Evolutionary conservation across 2,888 invertebrate species (phyloP).

Genomic region (Limulus polyphemus): DNA sequence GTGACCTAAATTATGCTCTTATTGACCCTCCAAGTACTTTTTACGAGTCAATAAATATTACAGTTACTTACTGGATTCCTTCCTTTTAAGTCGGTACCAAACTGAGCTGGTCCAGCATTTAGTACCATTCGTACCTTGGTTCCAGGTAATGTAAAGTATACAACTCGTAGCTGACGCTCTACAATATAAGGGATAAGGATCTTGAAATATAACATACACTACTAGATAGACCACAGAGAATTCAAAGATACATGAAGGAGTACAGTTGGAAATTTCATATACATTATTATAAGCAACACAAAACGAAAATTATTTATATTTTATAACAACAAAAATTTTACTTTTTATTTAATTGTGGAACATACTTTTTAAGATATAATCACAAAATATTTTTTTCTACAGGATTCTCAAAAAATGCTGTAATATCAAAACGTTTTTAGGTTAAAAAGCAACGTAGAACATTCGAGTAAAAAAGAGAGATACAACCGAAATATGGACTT

Average conservation of each 20-base stretch:
- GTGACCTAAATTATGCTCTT: too few relatives aligned
- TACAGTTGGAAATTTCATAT: too few relatives aligned
- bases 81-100: slow-evolving; percentile 60
- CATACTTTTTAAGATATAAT: too few relatives aligned
- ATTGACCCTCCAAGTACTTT: too few relatives aligned
- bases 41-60: background rate
- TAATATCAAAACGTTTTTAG: too few relatives aligned
- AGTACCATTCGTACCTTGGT: slow-evolving; percentile 41
- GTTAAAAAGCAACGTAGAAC: too few relatives aligned
- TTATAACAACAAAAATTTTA: too few relatives aligned
- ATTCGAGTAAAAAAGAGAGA: background rate
- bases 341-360: too few relatives aligned
- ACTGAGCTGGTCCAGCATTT: slow-evolving; percentile 79
- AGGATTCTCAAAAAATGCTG: too few relatives aligned
- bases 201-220: background rate
- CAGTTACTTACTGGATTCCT: slow-evolving; percentile 38
- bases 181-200: slow-evolving; percentile 25
- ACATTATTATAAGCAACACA: too few relatives aligned
- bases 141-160: slow-evolving; percentile 43
- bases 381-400: too few relatives aligned
- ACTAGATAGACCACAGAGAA: background rate
- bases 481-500: background rate
- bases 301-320: too few relatives aligned
- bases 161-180: slow-evolving; percentile 46
- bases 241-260: background rate